Percentiles rank a stretch among this genome's conserved stretches.
phyloP scores from a whole-genome alignment of 2,797 vertebrate species.

The Helicolenus hilgendorfi region DNA sequence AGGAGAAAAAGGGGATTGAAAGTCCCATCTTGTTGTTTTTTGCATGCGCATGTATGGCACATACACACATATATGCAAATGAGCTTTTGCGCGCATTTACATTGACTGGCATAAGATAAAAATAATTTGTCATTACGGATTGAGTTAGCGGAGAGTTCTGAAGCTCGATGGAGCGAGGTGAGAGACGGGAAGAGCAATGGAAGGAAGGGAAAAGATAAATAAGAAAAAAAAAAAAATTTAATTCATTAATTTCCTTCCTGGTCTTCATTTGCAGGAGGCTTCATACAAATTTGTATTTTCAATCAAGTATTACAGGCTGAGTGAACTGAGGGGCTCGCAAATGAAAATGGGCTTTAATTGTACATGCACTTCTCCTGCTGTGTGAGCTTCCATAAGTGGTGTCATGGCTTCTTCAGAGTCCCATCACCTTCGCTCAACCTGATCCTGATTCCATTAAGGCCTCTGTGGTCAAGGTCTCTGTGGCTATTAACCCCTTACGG shows the following conservation, averaged over 20 bases:
- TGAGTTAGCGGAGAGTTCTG: slow-evolving; percentile 32
- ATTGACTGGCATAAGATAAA: slow-evolving; percentile 45
- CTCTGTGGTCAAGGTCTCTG: slow-evolving; percentile 61
- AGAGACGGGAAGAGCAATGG: slow-evolving; percentile 18
- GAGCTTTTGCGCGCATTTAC: slow-evolving; percentile 32
- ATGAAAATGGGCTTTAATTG: slow-evolving; percentile 79
- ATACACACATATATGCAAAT: slow-evolving; percentile 20
- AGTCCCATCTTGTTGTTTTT: slow-evolving; percentile 30
- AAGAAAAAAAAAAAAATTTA: slow-evolving; percentile 3
- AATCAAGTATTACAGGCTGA: slow-evolving; percentile 64
- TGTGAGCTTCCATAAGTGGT: slow-evolving; percentile 70
- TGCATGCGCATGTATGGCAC: background rate
- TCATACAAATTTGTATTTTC: slow-evolving; percentile 73
- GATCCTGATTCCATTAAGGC: slow-evolving; percentile 76
- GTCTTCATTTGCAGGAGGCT: slow-evolving; percentile 55
- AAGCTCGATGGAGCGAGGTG: background rate
- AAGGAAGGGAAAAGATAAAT: slow-evolving; percentile 49
- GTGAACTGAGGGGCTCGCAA: slow-evolving; percentile 61
- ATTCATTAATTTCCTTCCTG: slow-evolving; percentile 61
- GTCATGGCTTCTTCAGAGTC: slow-evolving; percentile 63
- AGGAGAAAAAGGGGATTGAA: slow-evolving; percentile 49
- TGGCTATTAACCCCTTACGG: slow-evolving; percentile 74
- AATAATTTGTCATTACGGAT: slow-evolving; percentile 34
- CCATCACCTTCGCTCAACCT: slow-evolving; percentile 61
- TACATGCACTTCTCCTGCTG: slow-evolving; percentile 46